phyloP scores from a whole-genome alignment of 2,888 invertebrate species.

The Sinelater perroti region DNA sequence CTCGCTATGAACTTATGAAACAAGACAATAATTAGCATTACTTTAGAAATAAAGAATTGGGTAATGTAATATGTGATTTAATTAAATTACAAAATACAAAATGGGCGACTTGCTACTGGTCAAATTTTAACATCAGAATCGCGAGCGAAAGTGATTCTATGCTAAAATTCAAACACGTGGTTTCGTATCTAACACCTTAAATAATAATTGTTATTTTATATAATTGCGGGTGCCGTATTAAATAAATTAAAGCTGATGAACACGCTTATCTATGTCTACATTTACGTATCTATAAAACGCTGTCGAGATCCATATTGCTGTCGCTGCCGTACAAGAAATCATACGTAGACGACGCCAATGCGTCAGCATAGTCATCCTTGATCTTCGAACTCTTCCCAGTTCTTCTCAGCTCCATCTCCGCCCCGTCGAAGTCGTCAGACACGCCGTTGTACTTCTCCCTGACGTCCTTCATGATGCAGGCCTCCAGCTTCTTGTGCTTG shows the following conservation, averaged over 20 bases:
- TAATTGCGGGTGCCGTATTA: no score
- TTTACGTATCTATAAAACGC: constrained; percentile 48
- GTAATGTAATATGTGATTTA: no score
- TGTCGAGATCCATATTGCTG: constrained; percentile 65
- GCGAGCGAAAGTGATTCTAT: constrained; percentile 42
- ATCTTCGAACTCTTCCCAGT: constrained; percentile 64
- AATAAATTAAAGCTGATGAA: constrained; percentile 7
- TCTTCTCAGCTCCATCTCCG: constrained; percentile 61
- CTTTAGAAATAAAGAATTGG: no score
- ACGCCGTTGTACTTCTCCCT: constrained; percentile 67
- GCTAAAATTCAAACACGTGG: constrained; percentile 55
- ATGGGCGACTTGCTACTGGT: constrained; percentile 25
- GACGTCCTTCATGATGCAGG: constrained; percentile 77
- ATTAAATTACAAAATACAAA: constrained; percentile 13
- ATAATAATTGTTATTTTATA: no score
- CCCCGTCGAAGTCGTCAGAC: constrained; percentile 66
- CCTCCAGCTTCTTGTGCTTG: constrained; percentile 77
- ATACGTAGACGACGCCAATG: constrained; percentile 68
- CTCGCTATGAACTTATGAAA: no score
- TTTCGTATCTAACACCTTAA: constrained; percentile 13
- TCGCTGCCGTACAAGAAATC: constrained; percentile 71
- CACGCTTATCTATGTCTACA: background rate
- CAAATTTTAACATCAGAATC: constrained; percentile 58
- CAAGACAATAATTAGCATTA: no score
- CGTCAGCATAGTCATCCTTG: constrained; percentile 61